phyloP scores from a whole-genome alignment of 2,113 vertebrate species.

The Astur gentilis region DNA sequence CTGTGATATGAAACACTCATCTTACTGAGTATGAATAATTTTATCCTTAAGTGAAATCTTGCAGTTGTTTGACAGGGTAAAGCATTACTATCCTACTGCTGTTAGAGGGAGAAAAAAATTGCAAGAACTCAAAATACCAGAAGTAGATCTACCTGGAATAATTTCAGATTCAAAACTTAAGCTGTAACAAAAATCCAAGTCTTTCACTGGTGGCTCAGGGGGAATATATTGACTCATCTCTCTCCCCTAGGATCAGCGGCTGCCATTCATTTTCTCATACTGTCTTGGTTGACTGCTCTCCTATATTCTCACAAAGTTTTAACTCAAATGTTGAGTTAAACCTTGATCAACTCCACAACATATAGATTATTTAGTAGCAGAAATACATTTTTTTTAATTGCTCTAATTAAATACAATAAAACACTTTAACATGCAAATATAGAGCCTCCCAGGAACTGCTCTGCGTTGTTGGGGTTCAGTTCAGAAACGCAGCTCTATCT shows the following conservation, averaged over 20 bases:
- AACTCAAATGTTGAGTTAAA: background rate
- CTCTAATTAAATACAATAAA: background rate
- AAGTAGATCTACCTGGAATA: background rate
- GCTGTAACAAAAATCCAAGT: background rate
- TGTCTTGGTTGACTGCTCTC: accelerated
- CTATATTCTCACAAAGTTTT: background rate
- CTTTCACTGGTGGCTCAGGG: background rate
- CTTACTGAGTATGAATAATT: background rate
- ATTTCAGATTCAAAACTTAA: background rate
- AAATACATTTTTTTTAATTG: background rate
- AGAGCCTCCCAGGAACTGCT: background rate
- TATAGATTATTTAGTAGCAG: background rate
- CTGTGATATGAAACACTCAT: background rate
- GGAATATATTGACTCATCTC: background rate
- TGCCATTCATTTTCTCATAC: background rate
- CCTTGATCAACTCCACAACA: background rate
- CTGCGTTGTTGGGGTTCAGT: background rate
- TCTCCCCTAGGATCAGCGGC: background rate
- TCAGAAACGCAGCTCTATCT: background rate
- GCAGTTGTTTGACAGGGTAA: background rate
- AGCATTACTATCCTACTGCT: background rate
- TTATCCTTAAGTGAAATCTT: background rate
- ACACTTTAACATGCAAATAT: background rate
- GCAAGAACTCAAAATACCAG: background rate
- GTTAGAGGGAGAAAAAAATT: background rate